Percentiles rank a stretch among this genome's conserved stretches.
phyloP scores from a whole-genome alignment of 2,888 invertebrate genomes.

The Melanophora roralis region DNA sequence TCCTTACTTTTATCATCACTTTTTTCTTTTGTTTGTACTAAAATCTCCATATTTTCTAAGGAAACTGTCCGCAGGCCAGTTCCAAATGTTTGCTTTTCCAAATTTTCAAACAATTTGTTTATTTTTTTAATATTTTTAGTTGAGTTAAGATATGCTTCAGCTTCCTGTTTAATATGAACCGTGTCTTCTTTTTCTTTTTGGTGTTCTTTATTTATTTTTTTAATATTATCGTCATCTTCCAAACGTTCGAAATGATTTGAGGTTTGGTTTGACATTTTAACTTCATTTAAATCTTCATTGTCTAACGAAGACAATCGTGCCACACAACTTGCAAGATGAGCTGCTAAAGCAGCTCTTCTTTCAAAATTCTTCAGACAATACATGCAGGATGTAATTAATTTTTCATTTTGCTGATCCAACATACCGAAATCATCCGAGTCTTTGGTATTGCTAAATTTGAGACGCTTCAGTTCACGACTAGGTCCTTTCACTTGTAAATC shows the following conservation, averaged over 20 bases:
- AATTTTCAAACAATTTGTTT: constrained; percentile 72
- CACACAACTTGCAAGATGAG: constrained; percentile 84
- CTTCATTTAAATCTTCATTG: constrained; percentile 38
- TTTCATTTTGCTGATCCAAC: constrained; percentile 73
- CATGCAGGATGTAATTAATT: constrained; percentile 80
- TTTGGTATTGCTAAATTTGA: constrained; percentile 65
- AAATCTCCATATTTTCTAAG: constrained; percentile 69
- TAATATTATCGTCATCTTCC: constrained; percentile 4
- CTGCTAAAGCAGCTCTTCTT: constrained; percentile 83
- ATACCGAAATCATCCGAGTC: constrained; percentile 35
- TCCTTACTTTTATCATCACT: constrained; percentile 40
- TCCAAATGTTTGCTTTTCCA: constrained; percentile 70
- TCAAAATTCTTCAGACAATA: constrained; percentile 86
- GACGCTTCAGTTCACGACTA: constrained; percentile 72
- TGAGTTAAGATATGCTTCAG: constrained; percentile 47
- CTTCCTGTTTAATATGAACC: constrained; percentile 48
- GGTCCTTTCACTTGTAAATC: constrained; percentile 77
- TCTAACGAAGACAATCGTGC: constrained; percentile 71
- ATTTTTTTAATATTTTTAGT: constrained; percentile 55
- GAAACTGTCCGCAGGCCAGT: constrained; percentile 72
- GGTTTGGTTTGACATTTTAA: constrained; percentile 65
- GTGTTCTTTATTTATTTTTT: constrained; percentile 11
- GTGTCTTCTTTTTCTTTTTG: background rate
- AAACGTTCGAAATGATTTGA: constrained; percentile 7
- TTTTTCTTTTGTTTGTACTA: constrained; percentile 65